Evolutionary conservation across 2,113 vertebrate species (phyloP).

Genomic region (Planiliza haematocheilus): DNA sequence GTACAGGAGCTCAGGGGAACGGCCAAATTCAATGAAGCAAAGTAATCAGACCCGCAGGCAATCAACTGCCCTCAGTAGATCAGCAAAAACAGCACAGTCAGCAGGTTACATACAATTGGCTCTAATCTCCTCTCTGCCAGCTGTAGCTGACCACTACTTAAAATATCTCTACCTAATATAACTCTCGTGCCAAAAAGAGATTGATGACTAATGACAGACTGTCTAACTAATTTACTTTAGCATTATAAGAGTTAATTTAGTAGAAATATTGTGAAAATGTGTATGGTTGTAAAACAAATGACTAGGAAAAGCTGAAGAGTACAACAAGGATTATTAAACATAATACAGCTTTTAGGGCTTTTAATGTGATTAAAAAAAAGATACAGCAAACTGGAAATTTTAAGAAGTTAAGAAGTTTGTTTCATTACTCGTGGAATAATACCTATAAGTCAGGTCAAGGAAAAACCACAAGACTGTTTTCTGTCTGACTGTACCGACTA

Average conservation of each 20-base stretch:
- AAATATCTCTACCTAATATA: background rate
- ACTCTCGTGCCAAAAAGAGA: background rate
- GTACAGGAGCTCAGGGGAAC: conserved; percentile 40
- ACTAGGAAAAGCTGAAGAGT: background rate
- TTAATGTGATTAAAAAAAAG: background rate
- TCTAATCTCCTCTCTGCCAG: conserved; percentile 28
- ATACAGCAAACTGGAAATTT: too few relatives aligned
- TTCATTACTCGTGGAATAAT: too few relatives aligned
- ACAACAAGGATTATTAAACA: background rate
- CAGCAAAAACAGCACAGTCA: conserved; percentile 51
- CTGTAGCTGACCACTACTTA: conserved; percentile 8
- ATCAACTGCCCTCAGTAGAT: conserved; percentile 52
- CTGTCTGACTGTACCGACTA: too few relatives aligned
- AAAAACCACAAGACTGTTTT: too few relatives aligned
- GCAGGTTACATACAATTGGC: conserved; percentile 36
- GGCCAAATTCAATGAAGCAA: conserved; percentile 47
- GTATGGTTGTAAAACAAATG: too few relatives aligned
- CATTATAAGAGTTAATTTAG: conserved; percentile 3
- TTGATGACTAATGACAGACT: conserved; percentile 12
- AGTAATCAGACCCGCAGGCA: conserved; percentile 57
- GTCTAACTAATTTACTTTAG: background rate
- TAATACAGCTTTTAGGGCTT: background rate
- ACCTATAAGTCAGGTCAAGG: too few relatives aligned
- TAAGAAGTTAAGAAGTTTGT: too few relatives aligned
- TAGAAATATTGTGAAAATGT: background rate